Evolutionary conservation across 2,797 vertebrate genomes (phyloP).

Genomic region (Odontamblyopus rebecca): DNA sequence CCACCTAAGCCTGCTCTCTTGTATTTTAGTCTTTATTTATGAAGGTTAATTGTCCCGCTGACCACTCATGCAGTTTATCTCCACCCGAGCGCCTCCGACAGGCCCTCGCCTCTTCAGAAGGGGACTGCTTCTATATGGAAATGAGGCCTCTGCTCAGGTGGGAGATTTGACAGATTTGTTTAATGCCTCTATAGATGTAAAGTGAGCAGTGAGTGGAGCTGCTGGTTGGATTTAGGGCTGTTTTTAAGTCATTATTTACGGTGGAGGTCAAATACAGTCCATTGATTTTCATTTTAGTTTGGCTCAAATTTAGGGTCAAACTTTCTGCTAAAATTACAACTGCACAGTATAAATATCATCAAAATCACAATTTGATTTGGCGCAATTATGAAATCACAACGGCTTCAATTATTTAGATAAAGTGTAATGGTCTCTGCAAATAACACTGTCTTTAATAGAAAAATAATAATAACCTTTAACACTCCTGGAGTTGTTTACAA

Average conservation of each 20-base stretch:
- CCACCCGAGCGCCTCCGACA: constrained; percentile 15
- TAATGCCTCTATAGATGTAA: not conserved
- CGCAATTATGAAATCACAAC: too few species aligned
- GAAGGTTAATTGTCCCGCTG: constrained; percentile 65
- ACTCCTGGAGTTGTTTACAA: too few species aligned
- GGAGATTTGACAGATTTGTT: not conserved
- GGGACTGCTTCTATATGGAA: not conserved
- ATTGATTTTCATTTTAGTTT: not conserved
- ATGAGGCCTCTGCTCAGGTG: not conserved
- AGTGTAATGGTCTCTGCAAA: too few species aligned
- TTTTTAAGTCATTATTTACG: not conserved
- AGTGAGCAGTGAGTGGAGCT: constrained; percentile 3
- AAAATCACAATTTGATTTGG: too few species aligned
- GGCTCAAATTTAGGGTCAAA: not conserved
- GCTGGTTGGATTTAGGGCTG: not conserved
- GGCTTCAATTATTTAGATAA: too few species aligned
- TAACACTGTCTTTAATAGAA: too few species aligned
- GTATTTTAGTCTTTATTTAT: constrained; percentile 53
- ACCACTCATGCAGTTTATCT: constrained; percentile 45
- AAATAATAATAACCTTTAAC: too few species aligned
- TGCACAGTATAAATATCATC: too few species aligned
- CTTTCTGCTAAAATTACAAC: not conserved
- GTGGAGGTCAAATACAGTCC: not conserved
- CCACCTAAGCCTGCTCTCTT: constrained; percentile 20
- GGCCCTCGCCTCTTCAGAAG: constrained; percentile 5